Evolutionary conservation across 2,797 vertebrate species (phyloP).

Genomic region (Phylloscopus collybita): DNA sequence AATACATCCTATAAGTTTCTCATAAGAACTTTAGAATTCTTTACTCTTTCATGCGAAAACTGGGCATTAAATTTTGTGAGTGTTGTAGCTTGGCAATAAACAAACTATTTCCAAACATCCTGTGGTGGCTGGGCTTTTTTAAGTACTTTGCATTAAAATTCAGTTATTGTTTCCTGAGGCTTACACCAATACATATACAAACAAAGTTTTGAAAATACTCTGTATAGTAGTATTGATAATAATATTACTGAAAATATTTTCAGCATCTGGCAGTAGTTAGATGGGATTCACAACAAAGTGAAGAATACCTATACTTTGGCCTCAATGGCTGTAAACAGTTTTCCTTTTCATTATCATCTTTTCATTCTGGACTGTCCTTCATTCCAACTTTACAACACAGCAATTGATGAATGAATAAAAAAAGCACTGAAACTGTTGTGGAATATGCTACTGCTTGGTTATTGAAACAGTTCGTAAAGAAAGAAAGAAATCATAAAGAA

Average conservation of each 20-base stretch:
- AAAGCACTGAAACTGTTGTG: background rate
- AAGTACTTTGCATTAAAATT: background rate
- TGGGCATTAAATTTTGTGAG: background rate
- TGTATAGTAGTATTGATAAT: background rate
- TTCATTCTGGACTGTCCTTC: background rate
- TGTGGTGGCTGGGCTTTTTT: background rate
- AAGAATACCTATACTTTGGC: background rate
- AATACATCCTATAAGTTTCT: background rate
- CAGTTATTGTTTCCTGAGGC: background rate
- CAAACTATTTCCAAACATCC: background rate
- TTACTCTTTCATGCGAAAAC: background rate
- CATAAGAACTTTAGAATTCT: background rate
- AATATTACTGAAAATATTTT: background rate
- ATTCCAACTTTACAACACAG: background rate
- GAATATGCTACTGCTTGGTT: background rate
- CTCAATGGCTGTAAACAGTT: background rate
- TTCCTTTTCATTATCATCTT: background rate
- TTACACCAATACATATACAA: background rate
- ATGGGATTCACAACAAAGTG: background rate
- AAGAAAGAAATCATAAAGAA: background rate
- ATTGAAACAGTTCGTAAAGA: background rate
- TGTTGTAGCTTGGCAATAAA: background rate
- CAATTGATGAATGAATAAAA: background rate
- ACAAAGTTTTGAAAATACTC: background rate
- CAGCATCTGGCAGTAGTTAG: background rate